phyloP scores from a whole-genome alignment of 2,888 invertebrate genomes.

The Callyntrura guangdongensis region DNA sequence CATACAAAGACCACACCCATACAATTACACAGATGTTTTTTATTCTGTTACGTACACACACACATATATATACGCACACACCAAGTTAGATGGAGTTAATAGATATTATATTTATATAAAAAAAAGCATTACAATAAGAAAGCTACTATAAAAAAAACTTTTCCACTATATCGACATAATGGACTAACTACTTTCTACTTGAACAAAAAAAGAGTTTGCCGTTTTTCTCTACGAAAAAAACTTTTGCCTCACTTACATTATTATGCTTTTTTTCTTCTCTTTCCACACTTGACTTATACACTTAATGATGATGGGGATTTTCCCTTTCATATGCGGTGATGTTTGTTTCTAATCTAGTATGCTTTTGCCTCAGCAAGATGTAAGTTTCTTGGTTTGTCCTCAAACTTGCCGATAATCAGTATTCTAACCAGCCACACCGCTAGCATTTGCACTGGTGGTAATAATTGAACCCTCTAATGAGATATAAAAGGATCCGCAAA shows the following conservation, averaged over 20 bases:
- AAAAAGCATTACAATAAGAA: neutral
- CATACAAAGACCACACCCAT: conserved; percentile 64
- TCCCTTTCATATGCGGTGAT: conserved; percentile 29
- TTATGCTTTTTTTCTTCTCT: conserved; percentile 26
- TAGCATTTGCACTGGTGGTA: conserved; percentile 18
- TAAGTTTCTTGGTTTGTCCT: neutral
- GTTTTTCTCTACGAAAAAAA: conserved; percentile 33
- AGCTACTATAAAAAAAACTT: conserved; percentile 34
- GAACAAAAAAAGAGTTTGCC: conserved; percentile 31
- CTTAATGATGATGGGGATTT: conserved; percentile 49
- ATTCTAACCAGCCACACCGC: conserved; percentile 19
- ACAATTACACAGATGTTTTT: conserved; percentile 64
- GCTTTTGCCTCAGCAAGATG: conserved; percentile 7
- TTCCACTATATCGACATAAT: conserved; percentile 22
- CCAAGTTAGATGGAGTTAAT: neutral
- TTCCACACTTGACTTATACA: conserved; percentile 49
- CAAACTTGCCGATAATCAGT: conserved; percentile 47
- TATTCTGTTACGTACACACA: neutral
- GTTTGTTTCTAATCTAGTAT: conserved; percentile 56
- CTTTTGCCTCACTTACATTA: conserved; percentile 26
- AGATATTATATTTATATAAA: conserved; percentile 13
- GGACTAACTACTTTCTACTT: conserved; percentile 49
- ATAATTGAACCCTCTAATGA: conserved; percentile 53
- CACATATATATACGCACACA: neutral
- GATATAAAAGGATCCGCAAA: conserved; percentile 11